Conservation (phyloP, 2,888 invertebrate genomes). For the Biston stratarius region DNA sequence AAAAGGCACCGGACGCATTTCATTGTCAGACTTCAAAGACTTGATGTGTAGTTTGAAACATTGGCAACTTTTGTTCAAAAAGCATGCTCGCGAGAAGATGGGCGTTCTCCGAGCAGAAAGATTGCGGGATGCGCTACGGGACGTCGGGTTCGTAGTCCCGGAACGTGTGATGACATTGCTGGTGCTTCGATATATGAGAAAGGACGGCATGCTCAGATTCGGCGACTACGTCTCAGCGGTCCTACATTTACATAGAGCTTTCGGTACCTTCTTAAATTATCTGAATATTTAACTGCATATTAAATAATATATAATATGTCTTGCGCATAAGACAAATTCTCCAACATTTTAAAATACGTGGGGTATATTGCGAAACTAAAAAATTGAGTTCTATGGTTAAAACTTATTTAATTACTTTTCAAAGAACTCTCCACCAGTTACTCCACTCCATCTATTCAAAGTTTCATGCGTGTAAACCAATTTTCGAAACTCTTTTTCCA, state of each 20-base stretch:
- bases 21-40: constrained; percentile 95
- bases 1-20: constrained; percentile 92
- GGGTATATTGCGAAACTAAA: too few species aligned
- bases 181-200: constrained; percentile 95
- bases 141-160: constrained; percentile 95
- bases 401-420: too few species aligned
- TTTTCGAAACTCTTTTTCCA: too few species aligned
- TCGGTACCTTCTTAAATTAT: constrained; percentile 78
- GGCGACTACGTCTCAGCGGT: constrained; percentile 97
- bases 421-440: too few species aligned
- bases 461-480: too few species aligned
- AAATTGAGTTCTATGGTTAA: too few species aligned
- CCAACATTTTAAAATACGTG: too few species aligned
- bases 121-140: constrained; percentile 92
- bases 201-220: constrained; percentile 96
- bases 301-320: too few species aligned
- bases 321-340: too few species aligned
- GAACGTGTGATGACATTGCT: constrained; percentile 93
- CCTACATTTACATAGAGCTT: constrained; percentile 94
- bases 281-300: too few species aligned
- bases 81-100: constrained; percentile 95
- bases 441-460: too few species aligned
- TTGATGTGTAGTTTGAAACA: constrained; percentile 96
- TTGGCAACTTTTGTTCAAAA: constrained; percentile 96
- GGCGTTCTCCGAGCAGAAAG: constrained; percentile 95